Base-by-base conservation (phyloP, 1,140 invertebrate genomes). In the Parapsyche elsis region DNA sequence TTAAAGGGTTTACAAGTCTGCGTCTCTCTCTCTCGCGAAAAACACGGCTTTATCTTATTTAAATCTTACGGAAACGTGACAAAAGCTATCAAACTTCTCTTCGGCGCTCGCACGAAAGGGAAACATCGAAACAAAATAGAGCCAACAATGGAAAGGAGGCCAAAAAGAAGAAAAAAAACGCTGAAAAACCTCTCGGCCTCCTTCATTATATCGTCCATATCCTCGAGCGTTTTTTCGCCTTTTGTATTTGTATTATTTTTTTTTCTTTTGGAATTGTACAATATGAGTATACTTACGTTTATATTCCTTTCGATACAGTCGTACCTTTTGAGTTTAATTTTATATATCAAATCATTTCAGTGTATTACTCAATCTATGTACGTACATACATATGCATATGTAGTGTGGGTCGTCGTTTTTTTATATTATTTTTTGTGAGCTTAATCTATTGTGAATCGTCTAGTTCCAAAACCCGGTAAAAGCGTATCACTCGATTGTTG, bases 31-130 rank as follows among this genome's bases (percentile, higher is more conserved):
- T 76, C 16, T 70, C 78, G 45, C 38, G 64, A 77, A 82, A 82
- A 81, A 81, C 78, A 81, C 75, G 71, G 78, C 71, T 79, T 83
- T 81, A 83, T 83, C 82, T 83, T 81, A 83, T 83, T 83, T 83
- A 76, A 83, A 83, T 83, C 82, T 77, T 81, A 73, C 49, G 76
- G 64, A 83, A 77, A 80, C 53, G 78, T 71, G 76, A 81, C 38
- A 71, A 79, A 79, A 79, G 78, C 78, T 79, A 79, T 79, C 70
- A 73, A 79, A 79, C 70, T 78, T 78, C 24, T 75, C 49, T 45
- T 46, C 44, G 12, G 16, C 30, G 44, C n/a, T 2, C 14, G 21
- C 19, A 26, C 19, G 9, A 61, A 61, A 21, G 57, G 21, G 64
- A 53, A 49, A 38, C 30, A 38, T 38, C 30, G 30, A 38, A 76